These are phyloP conservation scores for Trichosurus vulpecula DNA, from an alignment of 2,797 vertebrate genomes.

Conservation along the genomic window DNA sequence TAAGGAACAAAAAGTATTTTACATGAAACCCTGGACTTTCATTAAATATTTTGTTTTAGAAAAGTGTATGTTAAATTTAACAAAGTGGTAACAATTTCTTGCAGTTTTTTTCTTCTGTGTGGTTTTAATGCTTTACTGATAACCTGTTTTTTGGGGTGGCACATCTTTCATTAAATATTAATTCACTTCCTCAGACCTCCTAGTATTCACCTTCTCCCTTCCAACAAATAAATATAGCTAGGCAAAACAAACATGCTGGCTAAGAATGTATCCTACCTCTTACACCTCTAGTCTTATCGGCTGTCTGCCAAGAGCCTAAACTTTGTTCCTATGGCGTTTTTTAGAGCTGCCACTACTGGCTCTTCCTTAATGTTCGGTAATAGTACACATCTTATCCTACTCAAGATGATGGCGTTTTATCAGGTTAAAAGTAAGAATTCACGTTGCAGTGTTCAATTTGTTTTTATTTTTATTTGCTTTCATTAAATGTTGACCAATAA, in stretches of 20 bases:
- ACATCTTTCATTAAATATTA: neutral
- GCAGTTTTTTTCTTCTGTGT: neutral
- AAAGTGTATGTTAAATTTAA: neutral
- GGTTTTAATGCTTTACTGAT: neutral
- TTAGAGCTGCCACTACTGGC: neutral
- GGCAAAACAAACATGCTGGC: neutral
- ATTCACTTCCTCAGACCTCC: neutral
- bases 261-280: neutral
- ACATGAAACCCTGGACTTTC: neutral
- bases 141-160: neutral
- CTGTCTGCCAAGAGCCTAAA: neutral
- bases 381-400: neutral
- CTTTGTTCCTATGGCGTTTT: neutral
- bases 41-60: neutral
- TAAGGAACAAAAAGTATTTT: neutral
- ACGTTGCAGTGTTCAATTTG: neutral
- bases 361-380: neutral
- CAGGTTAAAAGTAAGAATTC: neutral
- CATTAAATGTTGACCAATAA: neutral
- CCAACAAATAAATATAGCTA: neutral
- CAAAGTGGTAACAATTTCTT: neutral
- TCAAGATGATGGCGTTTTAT: neutral
- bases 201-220: neutral
- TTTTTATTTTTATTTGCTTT: neutral
- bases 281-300: neutral